phyloP scores from a whole-genome alignment of 2,113 vertebrate species.

The Taxidea taxus region DNA sequence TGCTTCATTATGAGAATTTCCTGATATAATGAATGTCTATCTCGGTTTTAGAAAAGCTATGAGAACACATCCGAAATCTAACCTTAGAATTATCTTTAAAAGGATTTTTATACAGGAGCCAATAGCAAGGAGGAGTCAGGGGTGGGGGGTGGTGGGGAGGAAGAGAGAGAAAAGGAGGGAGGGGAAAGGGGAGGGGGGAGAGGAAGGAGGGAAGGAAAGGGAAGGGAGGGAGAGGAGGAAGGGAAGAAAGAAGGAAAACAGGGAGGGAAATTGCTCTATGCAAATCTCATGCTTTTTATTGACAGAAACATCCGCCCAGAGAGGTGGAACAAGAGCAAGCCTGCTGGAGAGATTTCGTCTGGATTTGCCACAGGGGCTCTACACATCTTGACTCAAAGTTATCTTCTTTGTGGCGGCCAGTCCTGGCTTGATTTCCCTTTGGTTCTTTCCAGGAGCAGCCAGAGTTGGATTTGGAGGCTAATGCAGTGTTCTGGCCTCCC shows the following conservation, averaged over 20 bases:
- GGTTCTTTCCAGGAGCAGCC: not conserved
- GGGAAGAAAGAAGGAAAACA: not conserved
- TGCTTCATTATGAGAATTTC: not conserved
- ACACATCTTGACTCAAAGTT: not conserved
- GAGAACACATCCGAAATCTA: not conserved
- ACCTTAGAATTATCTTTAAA: not conserved
- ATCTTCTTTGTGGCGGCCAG: not conserved
- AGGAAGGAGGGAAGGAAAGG: not conserved
- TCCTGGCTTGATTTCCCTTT: not conserved
- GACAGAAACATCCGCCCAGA: not conserved
- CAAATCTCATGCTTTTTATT: not conserved
- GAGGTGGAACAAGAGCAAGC: not conserved
- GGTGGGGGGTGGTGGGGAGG: not conserved
- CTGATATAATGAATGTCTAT: not conserved
- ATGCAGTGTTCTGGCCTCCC: fast-evolving
- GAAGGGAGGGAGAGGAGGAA: not conserved
- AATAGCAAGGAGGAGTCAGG: not conserved
- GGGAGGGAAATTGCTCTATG: not conserved
- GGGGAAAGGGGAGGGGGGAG: not conserved
- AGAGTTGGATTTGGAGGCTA: not conserved
- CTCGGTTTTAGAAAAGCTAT: not conserved
- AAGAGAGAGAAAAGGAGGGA: not conserved
- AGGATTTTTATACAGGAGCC: not conserved
- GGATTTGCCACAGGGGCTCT: not conserved
- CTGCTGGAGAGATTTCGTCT: not conserved